Conservation (phyloP, 2,888 invertebrate species). For the Synergus laeviventris region DNA sequence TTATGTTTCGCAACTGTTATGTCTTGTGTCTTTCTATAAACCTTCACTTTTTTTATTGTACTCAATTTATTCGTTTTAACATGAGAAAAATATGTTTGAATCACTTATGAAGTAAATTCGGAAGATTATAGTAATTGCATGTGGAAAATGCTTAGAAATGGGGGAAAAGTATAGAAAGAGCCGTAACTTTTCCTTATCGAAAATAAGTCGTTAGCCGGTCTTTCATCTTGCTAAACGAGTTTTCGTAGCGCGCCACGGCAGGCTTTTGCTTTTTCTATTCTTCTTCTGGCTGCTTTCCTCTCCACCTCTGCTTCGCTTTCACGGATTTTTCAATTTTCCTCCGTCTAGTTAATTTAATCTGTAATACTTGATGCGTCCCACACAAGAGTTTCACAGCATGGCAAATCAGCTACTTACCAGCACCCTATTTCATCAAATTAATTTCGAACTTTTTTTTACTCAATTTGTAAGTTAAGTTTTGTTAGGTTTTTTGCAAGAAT, state of each 20-base stretch:
- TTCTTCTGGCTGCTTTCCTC: slow-evolving; percentile 45
- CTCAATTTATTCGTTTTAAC: background rate
- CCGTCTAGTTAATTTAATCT: slow-evolving; percentile 72
- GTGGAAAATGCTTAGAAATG: slow-evolving; percentile 26
- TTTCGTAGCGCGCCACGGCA: slow-evolving; percentile 70
- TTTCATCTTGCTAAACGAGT: slow-evolving; percentile 76
- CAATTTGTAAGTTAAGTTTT: no score
- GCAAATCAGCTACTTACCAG: slow-evolving; percentile 24
- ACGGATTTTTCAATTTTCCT: slow-evolving; percentile 74
- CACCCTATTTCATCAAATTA: slow-evolving; percentile 12
- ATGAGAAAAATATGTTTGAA: background rate
- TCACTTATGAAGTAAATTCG: background rate
- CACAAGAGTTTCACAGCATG: slow-evolving; percentile 20
- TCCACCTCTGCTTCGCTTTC: slow-evolving; percentile 71
- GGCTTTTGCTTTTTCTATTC: slow-evolving; percentile 61
- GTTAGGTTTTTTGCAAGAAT: no score
- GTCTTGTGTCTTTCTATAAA: slow-evolving; percentile 42
- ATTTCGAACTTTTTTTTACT: background rate
- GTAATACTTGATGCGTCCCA: slow-evolving; percentile 43
- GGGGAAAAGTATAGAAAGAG: slow-evolving; percentile 59
- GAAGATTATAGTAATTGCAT: slow-evolving; percentile 3
- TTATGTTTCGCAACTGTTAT: slow-evolving; percentile 73
- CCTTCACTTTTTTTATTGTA: background rate
- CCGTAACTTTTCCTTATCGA: slow-evolving; percentile 76
- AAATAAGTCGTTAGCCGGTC: slow-evolving; percentile 76